These are phyloP conservation scores for Terrapene triunguis DNA, from an alignment of 2,113 vertebrate genomes.

Conservation along the genomic window DNA sequence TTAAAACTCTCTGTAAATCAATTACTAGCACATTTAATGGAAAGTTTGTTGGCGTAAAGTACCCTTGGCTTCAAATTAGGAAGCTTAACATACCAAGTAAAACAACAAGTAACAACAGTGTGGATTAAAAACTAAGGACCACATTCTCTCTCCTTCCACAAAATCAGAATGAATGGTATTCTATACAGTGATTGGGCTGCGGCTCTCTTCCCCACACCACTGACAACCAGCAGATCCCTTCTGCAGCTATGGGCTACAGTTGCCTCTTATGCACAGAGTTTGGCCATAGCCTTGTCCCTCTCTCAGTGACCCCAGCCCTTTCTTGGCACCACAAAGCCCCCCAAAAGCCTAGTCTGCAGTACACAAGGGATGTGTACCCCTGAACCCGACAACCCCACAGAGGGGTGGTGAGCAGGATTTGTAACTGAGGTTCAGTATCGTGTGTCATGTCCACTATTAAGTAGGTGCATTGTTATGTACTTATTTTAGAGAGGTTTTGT, in stretches of 20 bases:
- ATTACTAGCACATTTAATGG: constrained; percentile 62
- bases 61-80: constrained; percentile 64
- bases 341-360: background rate
- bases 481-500: constrained; percentile 73
- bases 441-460: constrained; percentile 52
- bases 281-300: background rate
- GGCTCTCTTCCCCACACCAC: constrained; percentile 3
- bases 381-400: background rate
- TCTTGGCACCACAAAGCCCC: background rate
- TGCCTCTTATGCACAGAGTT: background rate
- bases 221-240: background rate
- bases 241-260: background rate
- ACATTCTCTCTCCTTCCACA: constrained; percentile 21
- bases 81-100: constrained; percentile 72
- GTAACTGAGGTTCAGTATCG: constrained; percentile 23
- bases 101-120: constrained; percentile 55
- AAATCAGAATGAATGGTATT: constrained; percentile 15
- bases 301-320: background rate
- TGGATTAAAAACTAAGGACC: constrained; percentile 33
- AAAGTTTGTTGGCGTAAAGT: constrained; percentile 59
- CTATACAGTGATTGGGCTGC: background rate
- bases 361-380: background rate
- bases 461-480: constrained; percentile 56
- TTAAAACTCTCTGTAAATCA: constrained; percentile 64
- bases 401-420: background rate